Base-by-base conservation (phyloP, 2,797 vertebrate genomes). In the Myotis myotis region DNA sequence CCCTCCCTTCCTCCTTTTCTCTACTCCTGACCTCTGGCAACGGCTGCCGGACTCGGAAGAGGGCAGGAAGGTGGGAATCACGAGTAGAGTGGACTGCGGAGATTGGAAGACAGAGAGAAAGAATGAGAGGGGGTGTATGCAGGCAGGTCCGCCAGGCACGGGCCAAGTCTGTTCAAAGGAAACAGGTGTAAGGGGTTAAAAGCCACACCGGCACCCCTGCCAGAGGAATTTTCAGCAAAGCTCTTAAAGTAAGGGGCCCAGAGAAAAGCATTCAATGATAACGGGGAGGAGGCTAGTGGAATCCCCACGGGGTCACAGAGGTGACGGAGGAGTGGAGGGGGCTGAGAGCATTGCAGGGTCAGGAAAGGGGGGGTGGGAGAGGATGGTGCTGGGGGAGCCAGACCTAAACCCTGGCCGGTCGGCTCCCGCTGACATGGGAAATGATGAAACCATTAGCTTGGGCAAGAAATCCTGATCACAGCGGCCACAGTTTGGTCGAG, bases 1-100 rank as follows among this genome's bases (percentile, higher is more conserved):
- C 85, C 51, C 89, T 87, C 93, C 64, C 90, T 97, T 97, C 93
- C 96, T 97, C 84, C 94, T 87, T 96, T 66, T 86, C 75, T 95
- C 94, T 83, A 88, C 94, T 0, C 0, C 68, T 97, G 97, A 97
- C 97, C 97, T 97, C 96, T 90, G 83, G 49, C 83, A 86, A 44
- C 80, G 91, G 89, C 72, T 93, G 85, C 51, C 47, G 7, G 75
- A 87, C 89, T 89, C 36, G 16, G 85, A 95, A 96, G 85, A 95
- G 96, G 95, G 93, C 95, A 92, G 72, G 4, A 78, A 79, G 66
- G 62, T 64, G 85, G 78, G 30, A 85, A 4, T 55, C 36, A 28
- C 10, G 1, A 13, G 75, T 16, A 47, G 44, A 33, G 11, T 20
- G 91, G 95, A 92, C 95, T 81, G 53, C 82, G 86, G 95, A 87